Percentiles rank a stretch among this genome's conserved stretches.
Conservation (phyloP, 2,797 vertebrate genomes). For the Champsocephalus gunnari region DNA sequence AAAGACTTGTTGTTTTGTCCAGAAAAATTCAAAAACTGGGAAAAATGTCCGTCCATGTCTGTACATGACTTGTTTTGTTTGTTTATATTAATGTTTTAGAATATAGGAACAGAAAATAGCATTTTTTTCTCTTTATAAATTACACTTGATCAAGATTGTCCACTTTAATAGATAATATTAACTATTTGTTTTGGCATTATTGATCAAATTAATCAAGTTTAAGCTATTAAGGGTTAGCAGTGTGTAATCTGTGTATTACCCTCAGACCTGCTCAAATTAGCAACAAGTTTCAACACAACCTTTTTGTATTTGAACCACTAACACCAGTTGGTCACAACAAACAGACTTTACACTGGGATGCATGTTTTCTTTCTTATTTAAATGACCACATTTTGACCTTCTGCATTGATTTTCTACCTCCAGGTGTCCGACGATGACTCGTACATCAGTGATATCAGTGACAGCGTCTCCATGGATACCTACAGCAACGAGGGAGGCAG, state of each 20-base stretch:
- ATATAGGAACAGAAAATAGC: not conserved
- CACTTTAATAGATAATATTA: not conserved
- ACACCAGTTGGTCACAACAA: not conserved
- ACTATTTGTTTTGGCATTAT: constrained; percentile 5
- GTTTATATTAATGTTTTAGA: not conserved
- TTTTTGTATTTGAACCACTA: too few relatives aligned
- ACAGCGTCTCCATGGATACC: constrained; percentile 94
- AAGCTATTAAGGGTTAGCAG: not conserved
- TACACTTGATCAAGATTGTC: not conserved
- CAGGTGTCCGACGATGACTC: constrained; percentile 97
- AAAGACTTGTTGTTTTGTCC: not conserved
- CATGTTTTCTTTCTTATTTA: not conserved
- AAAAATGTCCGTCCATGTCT: not conserved
- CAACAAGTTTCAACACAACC: not conserved
- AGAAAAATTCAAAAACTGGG: not conserved
- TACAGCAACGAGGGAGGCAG: constrained; percentile 90
- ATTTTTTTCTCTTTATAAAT: not conserved
- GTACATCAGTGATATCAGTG: constrained; percentile 96
- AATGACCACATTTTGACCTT: constrained; percentile 37
- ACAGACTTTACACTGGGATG: not conserved
- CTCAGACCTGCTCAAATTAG: not conserved
- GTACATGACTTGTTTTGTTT: not conserved
- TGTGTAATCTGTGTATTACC: not conserved
- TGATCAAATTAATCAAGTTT: not conserved
- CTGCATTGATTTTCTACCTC: constrained; percentile 43